Conservation (phyloP, 2,888 invertebrate genomes). For the Seira musarum region DNA sequence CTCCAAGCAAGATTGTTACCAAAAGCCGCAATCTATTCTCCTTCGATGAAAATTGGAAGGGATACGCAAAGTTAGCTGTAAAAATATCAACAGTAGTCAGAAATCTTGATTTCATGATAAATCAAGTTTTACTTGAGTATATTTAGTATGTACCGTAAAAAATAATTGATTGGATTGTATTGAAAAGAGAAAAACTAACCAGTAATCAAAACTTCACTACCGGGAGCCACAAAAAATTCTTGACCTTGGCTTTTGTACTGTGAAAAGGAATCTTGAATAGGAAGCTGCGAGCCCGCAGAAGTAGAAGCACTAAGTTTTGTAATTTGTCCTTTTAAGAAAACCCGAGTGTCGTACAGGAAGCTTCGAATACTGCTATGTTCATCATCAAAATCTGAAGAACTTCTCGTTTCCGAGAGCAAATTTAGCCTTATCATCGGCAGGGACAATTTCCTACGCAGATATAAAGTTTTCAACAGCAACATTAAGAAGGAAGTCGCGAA, state of each 20-base stretch:
- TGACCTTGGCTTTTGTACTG: not conserved
- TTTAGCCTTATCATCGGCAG: conserved; percentile 23
- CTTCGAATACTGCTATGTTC: conserved; percentile 4
- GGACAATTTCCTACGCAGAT: not conserved
- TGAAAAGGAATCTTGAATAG: conserved; percentile 21
- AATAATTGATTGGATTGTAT: not conserved
- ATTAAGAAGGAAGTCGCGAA: too few species aligned
- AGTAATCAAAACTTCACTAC: conserved; percentile 45
- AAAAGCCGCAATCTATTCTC: conserved; percentile 14
- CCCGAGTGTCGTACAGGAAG: conserved; percentile 27
- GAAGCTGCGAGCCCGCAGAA: not conserved
- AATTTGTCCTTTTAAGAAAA: not conserved
- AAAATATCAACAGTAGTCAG: not conserved
- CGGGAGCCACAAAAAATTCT: conserved; percentile 29
- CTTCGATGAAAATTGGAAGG: not conserved
- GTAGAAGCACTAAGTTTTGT: too few species aligned
- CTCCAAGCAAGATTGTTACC: conserved; percentile 27
- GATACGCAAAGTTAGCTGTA: conserved; percentile 36
- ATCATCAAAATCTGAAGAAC: not conserved
- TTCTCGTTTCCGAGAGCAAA: not conserved
- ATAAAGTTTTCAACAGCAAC: too few species aligned
- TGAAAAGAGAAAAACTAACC: conserved; percentile 24
- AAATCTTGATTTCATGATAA: too few species aligned
- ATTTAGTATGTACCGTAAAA: too few species aligned
- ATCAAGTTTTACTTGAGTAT: too few species aligned